Evolutionary conservation across 2,888 invertebrate species (phyloP).

Genomic region (Melanostoma scalare): DNA sequence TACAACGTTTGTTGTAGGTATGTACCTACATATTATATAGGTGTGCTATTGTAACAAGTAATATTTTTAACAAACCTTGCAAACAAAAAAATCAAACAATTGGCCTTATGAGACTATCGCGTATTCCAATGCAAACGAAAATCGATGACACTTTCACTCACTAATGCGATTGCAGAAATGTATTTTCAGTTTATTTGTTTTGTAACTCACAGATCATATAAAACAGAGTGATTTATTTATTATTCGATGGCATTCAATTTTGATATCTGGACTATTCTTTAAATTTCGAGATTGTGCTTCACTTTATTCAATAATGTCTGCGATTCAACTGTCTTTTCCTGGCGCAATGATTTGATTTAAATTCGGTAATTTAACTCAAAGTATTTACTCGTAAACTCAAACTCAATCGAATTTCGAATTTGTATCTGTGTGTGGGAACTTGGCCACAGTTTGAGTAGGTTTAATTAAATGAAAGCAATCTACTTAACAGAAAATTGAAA

Average conservation of each 20-base stretch:
- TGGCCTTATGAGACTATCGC: slow-evolving; percentile 39
- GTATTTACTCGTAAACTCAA: slow-evolving; percentile 48
- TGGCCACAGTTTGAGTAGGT: neutral
- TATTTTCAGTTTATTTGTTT: neutral
- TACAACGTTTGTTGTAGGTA: no score
- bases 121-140: slow-evolving; percentile 54
- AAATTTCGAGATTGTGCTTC: slow-evolving; percentile 1
- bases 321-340: slow-evolving; percentile 53
- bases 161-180: neutral
- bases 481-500: slow-evolving; percentile 27
- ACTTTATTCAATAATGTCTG: slow-evolving; percentile 45
- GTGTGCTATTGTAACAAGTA: no score
- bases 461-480: slow-evolving; percentile 39
- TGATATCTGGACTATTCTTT: slow-evolving; percentile 4
- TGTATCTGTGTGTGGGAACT: slow-evolving; percentile 14
- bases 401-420: slow-evolving; percentile 22
- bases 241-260: neutral
- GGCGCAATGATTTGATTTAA: slow-evolving; percentile 32
- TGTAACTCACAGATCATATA: slow-evolving; percentile 19
- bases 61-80: slow-evolving; percentile 18
- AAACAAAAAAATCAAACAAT: slow-evolving; percentile 8
- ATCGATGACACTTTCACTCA: slow-evolving; percentile 60
- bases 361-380: slow-evolving; percentile 38
- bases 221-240: slow-evolving; percentile 3
- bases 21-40: no score